phyloP scores from a whole-genome alignment of 2,113 vertebrate species.

The Podarcis raffonei region DNA sequence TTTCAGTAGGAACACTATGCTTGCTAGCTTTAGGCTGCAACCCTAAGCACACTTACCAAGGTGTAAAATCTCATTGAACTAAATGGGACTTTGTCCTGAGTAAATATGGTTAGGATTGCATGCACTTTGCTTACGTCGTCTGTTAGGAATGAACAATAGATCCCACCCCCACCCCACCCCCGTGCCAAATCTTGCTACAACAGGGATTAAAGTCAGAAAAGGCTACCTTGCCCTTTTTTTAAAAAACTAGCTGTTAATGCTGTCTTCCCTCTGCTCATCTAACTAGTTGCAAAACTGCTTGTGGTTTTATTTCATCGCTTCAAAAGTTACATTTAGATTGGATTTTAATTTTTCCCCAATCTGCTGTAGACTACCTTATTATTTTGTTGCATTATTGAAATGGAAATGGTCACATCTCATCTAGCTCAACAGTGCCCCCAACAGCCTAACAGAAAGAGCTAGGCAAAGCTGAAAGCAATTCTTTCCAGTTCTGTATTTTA shows the following conservation, averaged over 20 bases:
- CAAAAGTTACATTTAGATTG: not conserved
- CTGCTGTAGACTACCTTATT: fast-evolving
- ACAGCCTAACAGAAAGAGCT: not conserved
- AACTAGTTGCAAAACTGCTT: constrained; percentile 2
- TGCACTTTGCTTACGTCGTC: not conserved
- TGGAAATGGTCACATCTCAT: not conserved
- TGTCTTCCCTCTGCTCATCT: not conserved
- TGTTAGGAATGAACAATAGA: not conserved
- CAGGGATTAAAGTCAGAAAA: not conserved
- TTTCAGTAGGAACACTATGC: not conserved
- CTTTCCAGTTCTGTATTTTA: not conserved
- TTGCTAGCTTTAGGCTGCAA: not conserved
- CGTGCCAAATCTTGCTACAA: not conserved
- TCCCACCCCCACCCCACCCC: not conserved
- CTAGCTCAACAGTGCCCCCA: constrained; percentile 33
- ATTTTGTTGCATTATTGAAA: not conserved
- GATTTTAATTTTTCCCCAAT: not conserved
- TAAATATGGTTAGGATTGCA: not conserved
- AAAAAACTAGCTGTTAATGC: not conserved
- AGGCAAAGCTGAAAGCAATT: not conserved
- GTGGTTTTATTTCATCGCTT: not conserved
- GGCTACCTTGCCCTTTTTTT: not conserved
- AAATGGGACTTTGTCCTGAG: not conserved
- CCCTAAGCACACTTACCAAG: not conserved
- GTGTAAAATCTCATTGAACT: not conserved